Base-by-base conservation (phyloP, 1,140 invertebrate genomes). In the Lasioglossum albipes region DNA sequence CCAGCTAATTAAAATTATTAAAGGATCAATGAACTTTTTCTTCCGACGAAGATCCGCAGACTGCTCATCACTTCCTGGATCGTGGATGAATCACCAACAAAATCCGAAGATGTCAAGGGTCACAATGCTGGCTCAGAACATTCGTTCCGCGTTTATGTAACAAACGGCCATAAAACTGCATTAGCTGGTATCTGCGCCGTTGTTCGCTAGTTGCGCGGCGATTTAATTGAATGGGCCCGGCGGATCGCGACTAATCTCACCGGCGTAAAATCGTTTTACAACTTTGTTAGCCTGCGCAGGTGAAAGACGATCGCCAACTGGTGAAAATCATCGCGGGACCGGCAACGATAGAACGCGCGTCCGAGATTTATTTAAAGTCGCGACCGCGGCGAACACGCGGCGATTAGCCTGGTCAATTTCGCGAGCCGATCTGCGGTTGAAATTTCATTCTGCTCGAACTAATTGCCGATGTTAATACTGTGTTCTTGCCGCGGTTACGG, bases 391-490 rank as follows among this genome's bases (percentile, higher is more conserved):
- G n/a, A 36, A 36, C 36, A 5, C 36, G 36, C 41, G 16, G 13
- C 54, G 74, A 84, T 82, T 82, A 83, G 49, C 61, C 20, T 13
- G n/a, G 68, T n/a, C 81, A 73, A 84, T 84, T 62, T 68, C 68
- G 54, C 61, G 16, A 12, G 42, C 36, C 64, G 68, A 73, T 27
- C 22, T 74, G 61, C 75, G 66, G n/a, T 80, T 83, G 52, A 79
- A 80, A 52, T 73, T 84, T 80, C 68, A 84, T 84, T 75, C 76
- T 61, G 36, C n/a, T 6, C 62, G 72, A 76, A 69, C 72, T 84
- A 84, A 84, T 82, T 62, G 57, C 61, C 80, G 31, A 72, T 79
- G 76, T 79, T 79, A 79, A 84, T 82, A 27, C 59, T n/a, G 52
- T 68, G 49, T 68, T 83, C 72, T 83, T 81, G 65, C 78, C 27